Base-by-base conservation (phyloP, 2,113 vertebrate species). In the Cranoglanis bouderius region DNA sequence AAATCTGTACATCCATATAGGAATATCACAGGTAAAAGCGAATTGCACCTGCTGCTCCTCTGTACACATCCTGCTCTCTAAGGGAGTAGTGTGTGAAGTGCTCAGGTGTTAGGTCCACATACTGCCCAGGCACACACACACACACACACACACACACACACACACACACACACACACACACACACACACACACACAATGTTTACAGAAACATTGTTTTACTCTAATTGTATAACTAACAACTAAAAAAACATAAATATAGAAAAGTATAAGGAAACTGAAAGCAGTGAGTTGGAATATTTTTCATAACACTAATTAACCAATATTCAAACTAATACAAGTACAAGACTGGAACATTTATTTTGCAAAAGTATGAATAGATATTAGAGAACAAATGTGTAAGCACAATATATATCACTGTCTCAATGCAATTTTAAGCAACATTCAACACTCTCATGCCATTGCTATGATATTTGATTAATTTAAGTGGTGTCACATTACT, bases 1-100 rank as follows among this genome's bases (percentile, higher is more conserved):
- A 91, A 93, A 95, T 94, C 90, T 91, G 88, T 92, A 94, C 92
- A 90, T 92, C 92, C 92, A 92, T 38, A n/a, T 38, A 38, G 67
- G 13, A 72, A 72, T 21, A 91, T 90, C 83, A 46, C 67, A 61
- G 29, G 90, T 87, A n/a, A 57, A 19, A 21, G 61, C 67, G 86
- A 49, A 55, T 21, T 67, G 29, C 88, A 88, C 82, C 87, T 89
- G 49, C 82, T 72, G n/a, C 75, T 74, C 84, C 59, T 85, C 40
- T 74, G 38, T n/a, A 46, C 70, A 65, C 40, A 32, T 61, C n/a
- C 3, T 9, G 53, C 65, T 86, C 51, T 53, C 13, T 3, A 84
- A 38, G 40, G 57, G 35, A 38, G 43, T 40, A 6, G 29, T 78
- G 57, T 84, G 38, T 84, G 40, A 59, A 82, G 78, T 14, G 26